phyloP scores from a whole-genome alignment of 2,888 invertebrate genomes.

The Deilephila elpenor region DNA sequence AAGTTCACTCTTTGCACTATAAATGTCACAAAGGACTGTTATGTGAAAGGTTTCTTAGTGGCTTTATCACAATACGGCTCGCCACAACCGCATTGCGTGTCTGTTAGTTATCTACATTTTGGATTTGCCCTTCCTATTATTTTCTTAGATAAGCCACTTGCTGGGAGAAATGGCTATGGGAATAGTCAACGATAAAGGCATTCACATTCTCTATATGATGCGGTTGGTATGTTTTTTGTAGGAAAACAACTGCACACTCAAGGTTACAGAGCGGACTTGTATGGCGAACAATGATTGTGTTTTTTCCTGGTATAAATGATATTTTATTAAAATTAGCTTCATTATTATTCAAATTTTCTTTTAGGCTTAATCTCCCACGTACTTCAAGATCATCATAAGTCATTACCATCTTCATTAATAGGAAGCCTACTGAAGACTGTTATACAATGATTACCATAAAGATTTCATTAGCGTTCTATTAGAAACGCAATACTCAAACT shows the following conservation, averaged over 20 bases:
- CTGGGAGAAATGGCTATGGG: slow-evolving; percentile 2
- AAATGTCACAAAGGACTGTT: neutral
- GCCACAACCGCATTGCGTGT: neutral
- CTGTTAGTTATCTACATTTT: slow-evolving; percentile 2
- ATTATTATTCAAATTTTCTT: too few species aligned
- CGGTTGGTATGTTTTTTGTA: neutral
- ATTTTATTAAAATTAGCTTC: too few species aligned
- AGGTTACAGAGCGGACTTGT: neutral
- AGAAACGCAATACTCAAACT: too few species aligned
- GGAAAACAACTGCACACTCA: neutral
- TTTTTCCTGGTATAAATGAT: neutral
- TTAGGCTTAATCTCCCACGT: too few species aligned
- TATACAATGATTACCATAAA: too few species aligned
- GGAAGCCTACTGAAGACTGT: too few species aligned
- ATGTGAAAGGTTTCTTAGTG: neutral
- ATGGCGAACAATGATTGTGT: neutral
- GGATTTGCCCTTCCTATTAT: neutral
- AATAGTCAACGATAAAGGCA: neutral
- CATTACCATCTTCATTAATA: too few species aligned
- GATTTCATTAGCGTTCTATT: too few species aligned
- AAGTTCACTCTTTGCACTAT: too few species aligned
- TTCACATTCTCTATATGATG: slow-evolving; percentile 4
- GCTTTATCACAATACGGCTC: neutral
- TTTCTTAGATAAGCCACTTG: slow-evolving; percentile 12
- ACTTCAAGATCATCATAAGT: too few species aligned